Evolutionary conservation across 2,113 vertebrate genomes (phyloP), one percentile per base, ranked within the genome.

Genomic region (Martes martes): DNA sequence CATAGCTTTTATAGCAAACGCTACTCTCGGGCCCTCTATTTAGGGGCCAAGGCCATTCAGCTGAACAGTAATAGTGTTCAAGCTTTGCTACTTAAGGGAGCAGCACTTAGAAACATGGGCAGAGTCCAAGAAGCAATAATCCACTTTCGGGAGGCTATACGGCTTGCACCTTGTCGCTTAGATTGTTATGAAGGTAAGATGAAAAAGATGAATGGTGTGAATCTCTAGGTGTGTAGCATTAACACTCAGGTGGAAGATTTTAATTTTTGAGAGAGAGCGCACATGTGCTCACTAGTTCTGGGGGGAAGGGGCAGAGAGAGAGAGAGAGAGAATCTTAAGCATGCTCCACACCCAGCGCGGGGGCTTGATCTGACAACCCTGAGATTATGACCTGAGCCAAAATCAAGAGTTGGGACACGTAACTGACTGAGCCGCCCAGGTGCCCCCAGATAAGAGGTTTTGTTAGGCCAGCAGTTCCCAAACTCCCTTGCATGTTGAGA

Each of bases 1-100:
- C 99, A 99, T 97, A 99, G 99, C 98, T 99, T 99, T 98, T 99
- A 99, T 90, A 99, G 99, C 95, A 99, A 99, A 98, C 99, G 99
- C 24, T 99, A 99, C 94, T 99, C 99, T 39, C 99, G 99, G 55
- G 99, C 99, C 10, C 99, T 99, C 0, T 99, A 99, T 98, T 98
- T 99, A 73, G 99, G 99, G 55, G 99, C 99, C 79, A 99, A 99
- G 98, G 99, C 99, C 26, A 99, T 99, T 98, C 99, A 99, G 98
- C 99, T 99, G 76, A 99, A 99, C 97, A 99, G 99, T 92, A 99
- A 99, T 97, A 99, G 99, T 0, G 99, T 99, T 0, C 99, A 99
- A 63, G 99, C 99, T 2, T 98, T 99, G 50, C 99, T 99, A 47
- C 99, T 99, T 95, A 99, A 99, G 89, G 99, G 99, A 92, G 99